Conservation (phyloP, 2,113 vertebrate genomes). For the Alligator sinensis region DNA sequence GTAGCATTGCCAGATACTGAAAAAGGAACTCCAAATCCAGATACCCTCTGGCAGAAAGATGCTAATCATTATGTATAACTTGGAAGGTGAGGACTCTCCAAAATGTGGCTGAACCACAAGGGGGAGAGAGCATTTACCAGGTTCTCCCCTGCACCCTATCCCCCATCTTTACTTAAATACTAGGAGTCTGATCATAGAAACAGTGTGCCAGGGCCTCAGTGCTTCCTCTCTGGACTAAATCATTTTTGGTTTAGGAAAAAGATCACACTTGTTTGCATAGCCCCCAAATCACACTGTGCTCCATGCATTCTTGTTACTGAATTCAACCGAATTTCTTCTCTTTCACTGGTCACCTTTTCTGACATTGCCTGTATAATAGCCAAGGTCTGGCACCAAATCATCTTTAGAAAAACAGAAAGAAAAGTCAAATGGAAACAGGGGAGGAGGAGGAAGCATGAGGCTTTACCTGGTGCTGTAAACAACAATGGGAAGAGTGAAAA, state of each 20-base stretch:
- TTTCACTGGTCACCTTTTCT: not conserved
- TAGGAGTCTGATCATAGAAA: not conserved
- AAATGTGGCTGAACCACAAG: not conserved
- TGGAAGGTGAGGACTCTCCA: not conserved
- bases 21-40: not conserved
- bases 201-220: not conserved
- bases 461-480: conserved; percentile 91
- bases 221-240: not conserved
- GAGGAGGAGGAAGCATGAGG: not conserved
- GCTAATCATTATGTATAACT: not conserved
- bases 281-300: not conserved
- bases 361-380: not conserved
- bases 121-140: not conserved
- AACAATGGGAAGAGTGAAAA: conserved; percentile 94
- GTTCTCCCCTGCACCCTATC: too few species aligned
- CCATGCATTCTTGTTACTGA: not conserved
- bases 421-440: not conserved
- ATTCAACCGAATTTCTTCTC: not conserved
- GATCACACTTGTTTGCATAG: not conserved
- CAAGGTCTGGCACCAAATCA: fast-evolving
- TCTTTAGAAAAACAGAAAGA: not conserved
- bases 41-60: not conserved
- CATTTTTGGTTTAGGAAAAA: not conserved
- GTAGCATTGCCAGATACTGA: not conserved
- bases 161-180: not conserved